phyloP scores from a whole-genome alignment of 1,140 invertebrate species.

The Brachionus manjavacas region DNA sequence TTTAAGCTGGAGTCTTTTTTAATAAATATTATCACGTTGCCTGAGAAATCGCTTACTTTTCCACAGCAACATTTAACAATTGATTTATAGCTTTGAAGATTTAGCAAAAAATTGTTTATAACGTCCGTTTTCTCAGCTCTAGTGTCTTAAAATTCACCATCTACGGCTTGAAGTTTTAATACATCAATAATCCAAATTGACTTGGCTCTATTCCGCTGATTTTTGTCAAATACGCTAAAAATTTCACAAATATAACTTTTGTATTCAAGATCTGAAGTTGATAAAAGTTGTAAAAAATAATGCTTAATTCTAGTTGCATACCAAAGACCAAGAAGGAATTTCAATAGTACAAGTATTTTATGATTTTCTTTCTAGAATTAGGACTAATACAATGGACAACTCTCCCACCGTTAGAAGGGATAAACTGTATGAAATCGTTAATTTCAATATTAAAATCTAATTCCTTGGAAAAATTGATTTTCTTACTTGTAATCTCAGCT shows the following conservation, averaged over 20 bases:
- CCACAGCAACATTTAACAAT: background rate
- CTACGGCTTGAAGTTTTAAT: background rate
- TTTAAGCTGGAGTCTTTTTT: background rate
- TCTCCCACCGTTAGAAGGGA: background rate
- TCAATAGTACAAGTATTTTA: constrained; percentile 2
- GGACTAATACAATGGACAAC: background rate
- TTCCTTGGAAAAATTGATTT: too few species aligned
- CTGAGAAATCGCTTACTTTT: background rate
- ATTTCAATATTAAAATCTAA: background rate
- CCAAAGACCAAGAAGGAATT: background rate
- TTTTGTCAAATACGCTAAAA: background rate
- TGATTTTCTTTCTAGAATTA: background rate
- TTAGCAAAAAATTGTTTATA: background rate
- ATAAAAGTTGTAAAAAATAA: background rate
- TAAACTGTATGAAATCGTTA: background rate
- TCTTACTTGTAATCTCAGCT: too few species aligned
- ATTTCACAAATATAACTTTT: background rate
- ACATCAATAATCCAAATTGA: background rate
- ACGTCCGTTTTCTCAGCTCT: background rate
- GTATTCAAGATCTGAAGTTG: background rate
- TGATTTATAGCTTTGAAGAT: background rate
- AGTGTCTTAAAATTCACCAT: background rate
- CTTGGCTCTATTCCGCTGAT: background rate
- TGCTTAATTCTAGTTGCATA: background rate
- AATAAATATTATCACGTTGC: background rate